Conservation (phyloP, 2,113 vertebrate genomes). For the Hemiscyllium ocellatum region DNA sequence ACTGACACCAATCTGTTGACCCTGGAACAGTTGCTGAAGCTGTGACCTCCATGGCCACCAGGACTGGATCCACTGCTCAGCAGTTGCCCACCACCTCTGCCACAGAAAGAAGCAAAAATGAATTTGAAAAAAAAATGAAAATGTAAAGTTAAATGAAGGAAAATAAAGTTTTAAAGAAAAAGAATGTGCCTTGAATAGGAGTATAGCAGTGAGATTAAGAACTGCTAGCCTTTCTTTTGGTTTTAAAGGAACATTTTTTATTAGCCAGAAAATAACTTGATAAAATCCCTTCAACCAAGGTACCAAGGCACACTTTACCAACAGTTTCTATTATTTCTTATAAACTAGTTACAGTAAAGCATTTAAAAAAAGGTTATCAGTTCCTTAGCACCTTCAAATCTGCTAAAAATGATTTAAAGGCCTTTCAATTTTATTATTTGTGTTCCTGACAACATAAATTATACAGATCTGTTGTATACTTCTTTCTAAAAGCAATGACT, state of each 20-base stretch:
- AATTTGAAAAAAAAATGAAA: too few relatives aligned
- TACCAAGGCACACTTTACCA: not conserved
- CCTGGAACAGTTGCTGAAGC: too few relatives aligned
- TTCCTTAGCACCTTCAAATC: not conserved
- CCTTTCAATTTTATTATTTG: not conserved
- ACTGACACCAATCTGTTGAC: too few relatives aligned
- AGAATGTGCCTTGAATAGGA: not conserved
- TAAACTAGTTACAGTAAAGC: not conserved
- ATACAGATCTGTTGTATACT: not conserved
- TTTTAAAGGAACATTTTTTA: not conserved
- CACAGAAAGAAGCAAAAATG: too few relatives aligned
- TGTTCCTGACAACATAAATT: not conserved
- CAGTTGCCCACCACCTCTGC: too few relatives aligned
- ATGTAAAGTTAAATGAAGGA: too few relatives aligned
- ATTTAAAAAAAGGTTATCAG: not conserved
- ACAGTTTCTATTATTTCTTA: not conserved
- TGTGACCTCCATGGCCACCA: too few relatives aligned
- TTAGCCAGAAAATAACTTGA: not conserved
- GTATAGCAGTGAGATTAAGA: not conserved
- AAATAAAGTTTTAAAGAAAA: too few relatives aligned
- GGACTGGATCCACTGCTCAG: too few relatives aligned
- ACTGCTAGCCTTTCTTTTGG: not conserved
- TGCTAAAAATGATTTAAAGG: not conserved
- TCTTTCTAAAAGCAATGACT: not conserved
- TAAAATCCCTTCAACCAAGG: not conserved